These are phyloP conservation scores for Brachyrhaphis roseni DNA, from an alignment of 2,797 vertebrate species.

Conservation along the genomic window DNA sequence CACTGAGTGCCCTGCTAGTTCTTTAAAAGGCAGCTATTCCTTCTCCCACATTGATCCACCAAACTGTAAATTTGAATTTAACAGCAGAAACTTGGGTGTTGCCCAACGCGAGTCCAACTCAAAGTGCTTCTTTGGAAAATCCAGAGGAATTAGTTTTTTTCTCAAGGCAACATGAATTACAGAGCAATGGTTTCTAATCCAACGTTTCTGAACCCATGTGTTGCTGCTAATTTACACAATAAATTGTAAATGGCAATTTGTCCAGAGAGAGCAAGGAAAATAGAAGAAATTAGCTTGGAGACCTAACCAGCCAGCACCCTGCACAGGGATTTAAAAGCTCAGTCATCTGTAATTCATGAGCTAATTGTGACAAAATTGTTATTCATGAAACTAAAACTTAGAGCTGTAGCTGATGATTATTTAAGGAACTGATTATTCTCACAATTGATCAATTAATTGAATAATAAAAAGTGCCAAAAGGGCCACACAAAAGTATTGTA, in stretches of 20 bases:
- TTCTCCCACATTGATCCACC: background rate
- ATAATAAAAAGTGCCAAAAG: no score
- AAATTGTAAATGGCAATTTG: background rate
- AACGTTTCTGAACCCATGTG: constrained; percentile 8
- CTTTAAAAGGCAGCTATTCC: background rate
- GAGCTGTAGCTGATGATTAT: no score
- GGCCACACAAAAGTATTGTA: no score
- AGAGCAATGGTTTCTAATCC: constrained; percentile 26
- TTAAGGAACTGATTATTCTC: no score
- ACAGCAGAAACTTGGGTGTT: constrained; percentile 5
- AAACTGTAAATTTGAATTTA: constrained; percentile 19
- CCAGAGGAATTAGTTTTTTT: constrained; percentile 8
- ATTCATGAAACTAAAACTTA: no score
- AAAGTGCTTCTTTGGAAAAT: constrained; percentile 18
- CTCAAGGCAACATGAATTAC: constrained; percentile 11
- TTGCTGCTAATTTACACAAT: background rate
- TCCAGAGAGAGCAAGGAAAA: background rate
- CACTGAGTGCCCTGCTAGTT: constrained; percentile 6
- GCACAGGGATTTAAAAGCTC: background rate
- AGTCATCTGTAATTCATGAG: background rate
- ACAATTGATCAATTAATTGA: no score
- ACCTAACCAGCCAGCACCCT: background rate
- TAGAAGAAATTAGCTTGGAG: background rate
- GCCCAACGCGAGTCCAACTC: background rate
- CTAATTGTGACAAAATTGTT: background rate